These are phyloP conservation scores for Chaetogeoica ovagalla DNA, from an alignment of 2,888 invertebrate genomes.

Conservation along the genomic window DNA sequence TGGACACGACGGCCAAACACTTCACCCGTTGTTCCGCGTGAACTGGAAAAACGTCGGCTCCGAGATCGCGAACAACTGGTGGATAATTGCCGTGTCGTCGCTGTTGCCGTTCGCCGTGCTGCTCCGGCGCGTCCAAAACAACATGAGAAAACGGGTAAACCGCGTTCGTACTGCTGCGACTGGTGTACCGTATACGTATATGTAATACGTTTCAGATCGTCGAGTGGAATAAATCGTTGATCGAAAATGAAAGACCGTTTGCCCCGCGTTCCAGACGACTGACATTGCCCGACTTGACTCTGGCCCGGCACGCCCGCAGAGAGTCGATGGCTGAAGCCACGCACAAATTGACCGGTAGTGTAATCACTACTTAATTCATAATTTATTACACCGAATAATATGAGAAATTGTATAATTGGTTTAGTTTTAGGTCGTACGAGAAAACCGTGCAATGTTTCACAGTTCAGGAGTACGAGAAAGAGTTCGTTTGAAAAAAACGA, in stretches of 20 bases:
- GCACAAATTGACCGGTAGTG: neutral
- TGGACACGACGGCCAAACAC: neutral
- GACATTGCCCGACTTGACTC: constrained; percentile 38
- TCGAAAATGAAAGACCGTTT: neutral
- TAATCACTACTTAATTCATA: constrained; percentile 6
- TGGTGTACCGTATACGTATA: too few species aligned
- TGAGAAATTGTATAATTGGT: neutral
- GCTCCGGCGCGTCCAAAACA: constrained; percentile 3
- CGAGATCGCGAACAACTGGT: constrained; percentile 16
- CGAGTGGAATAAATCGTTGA: neutral
- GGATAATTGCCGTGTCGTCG: constrained; percentile 5
- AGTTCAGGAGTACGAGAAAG: constrained; percentile 1
- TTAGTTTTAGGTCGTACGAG: neutral
- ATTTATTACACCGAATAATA: neutral
- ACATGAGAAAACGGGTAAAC: constrained; percentile 16
- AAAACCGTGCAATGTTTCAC: neutral
- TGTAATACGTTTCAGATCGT: constrained; percentile 10
- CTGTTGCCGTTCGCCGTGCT: constrained; percentile 13
- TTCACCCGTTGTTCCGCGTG: neutral
- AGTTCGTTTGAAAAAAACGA: constrained; percentile 21
- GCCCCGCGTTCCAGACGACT: neutral
- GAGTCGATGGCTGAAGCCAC: constrained; percentile 17
- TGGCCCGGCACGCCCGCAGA: constrained; percentile 33
- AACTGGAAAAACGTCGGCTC: neutral
- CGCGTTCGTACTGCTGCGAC: too few species aligned